Conservation (phyloP, 2,888 invertebrate species). For the Stenodema calcarata region DNA sequence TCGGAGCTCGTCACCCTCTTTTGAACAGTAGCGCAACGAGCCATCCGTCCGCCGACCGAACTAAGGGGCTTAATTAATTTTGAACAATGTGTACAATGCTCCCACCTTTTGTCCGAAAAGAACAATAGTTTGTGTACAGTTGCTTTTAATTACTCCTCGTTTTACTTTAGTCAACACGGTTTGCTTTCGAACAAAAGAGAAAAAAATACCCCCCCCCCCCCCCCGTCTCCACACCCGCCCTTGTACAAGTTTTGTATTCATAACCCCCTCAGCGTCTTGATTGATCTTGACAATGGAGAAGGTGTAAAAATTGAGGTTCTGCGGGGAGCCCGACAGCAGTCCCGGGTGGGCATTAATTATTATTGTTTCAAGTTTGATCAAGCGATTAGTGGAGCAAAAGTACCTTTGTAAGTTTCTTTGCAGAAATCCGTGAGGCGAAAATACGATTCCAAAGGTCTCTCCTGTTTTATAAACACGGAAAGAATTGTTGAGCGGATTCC, state of each 20-base stretch:
- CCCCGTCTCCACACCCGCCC: neutral
- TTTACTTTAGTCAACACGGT: neutral
- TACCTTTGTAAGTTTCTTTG: neutral
- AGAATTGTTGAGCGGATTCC: too few species aligned
- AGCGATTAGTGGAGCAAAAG: neutral
- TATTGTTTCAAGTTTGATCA: neutral
- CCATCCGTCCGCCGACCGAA: neutral
- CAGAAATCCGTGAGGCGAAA: neutral
- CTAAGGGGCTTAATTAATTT: constrained; percentile 30
- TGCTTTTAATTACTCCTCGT: neutral
- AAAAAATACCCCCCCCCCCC: neutral
- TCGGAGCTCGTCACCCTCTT: neutral
- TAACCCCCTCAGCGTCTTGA: neutral
- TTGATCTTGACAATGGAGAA: neutral
- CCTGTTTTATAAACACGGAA: too few species aligned
- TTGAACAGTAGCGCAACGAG: neutral
- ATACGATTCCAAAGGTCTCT: too few species aligned
- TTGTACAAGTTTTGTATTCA: neutral
- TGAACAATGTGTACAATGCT: neutral
- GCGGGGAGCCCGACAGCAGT: neutral
- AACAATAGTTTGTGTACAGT: constrained; percentile 25
- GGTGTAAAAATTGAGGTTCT: neutral
- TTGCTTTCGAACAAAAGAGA: neutral
- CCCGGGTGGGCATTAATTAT: neutral
- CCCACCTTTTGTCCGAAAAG: constrained; percentile 11